phyloP scores from a whole-genome alignment of 2,113 vertebrate species.

The Oxyura jamaicensis region DNA sequence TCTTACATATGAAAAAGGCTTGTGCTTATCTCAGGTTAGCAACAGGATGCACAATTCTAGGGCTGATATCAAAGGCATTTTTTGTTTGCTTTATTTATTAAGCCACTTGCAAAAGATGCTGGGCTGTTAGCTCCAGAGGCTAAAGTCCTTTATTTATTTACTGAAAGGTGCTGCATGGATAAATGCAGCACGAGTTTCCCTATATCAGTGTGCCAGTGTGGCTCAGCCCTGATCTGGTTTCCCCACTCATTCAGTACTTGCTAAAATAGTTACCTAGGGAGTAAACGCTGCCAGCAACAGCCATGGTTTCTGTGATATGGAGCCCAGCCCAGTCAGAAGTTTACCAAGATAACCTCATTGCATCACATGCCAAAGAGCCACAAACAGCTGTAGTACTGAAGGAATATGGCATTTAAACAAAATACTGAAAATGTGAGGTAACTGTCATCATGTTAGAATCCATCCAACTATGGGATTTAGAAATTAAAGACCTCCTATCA shows the following conservation, averaged over 20 bases:
- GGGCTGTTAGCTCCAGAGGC: not conserved
- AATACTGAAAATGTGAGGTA: not conserved
- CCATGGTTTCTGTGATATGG: conserved; percentile 3
- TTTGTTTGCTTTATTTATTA: conserved; percentile 14
- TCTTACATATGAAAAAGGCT: conserved; percentile 4
- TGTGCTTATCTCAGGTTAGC: conserved; percentile 30
- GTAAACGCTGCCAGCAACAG: not conserved
- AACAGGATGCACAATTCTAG: not conserved
- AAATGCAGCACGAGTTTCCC: not conserved
- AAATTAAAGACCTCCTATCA: not conserved
- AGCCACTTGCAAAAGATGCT: not conserved
- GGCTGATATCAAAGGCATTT: not conserved
- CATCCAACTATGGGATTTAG: not conserved
- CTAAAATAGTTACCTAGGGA: conserved; percentile 28
- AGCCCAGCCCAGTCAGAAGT: conserved; percentile 11
- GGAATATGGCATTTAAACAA: not conserved
- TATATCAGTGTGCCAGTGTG: not conserved
- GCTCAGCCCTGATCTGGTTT: conserved; percentile 8
- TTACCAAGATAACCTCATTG: conserved; percentile 47
- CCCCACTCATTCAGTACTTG: not conserved
- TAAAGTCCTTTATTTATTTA: conserved; percentile 14
- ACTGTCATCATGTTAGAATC: not conserved
- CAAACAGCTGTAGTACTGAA: not conserved
- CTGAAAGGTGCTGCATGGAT: not conserved
- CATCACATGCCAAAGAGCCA: not conserved